Percentiles rank a stretch among this genome's conserved stretches.
These are phyloP conservation scores for Muscidifurax raptorellus DNA, from an alignment of 1,140 invertebrate species.

Conservation along the genomic window DNA sequence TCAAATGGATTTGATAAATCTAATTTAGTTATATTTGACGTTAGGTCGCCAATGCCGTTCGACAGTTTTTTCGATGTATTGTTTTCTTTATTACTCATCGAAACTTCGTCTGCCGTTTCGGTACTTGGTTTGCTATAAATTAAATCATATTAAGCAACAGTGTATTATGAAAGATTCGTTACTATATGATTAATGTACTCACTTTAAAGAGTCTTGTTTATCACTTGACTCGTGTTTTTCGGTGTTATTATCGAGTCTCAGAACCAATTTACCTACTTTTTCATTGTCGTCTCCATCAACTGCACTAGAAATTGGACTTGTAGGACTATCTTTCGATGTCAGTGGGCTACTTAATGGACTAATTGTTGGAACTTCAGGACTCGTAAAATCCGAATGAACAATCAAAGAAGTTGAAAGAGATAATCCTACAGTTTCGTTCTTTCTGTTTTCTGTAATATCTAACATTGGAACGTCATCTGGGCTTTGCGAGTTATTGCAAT, in stretches of 20 bases:
- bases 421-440: slow-evolving; percentile 47
- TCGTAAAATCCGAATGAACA: slow-evolving; percentile 61
- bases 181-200: neutral
- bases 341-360: slow-evolving; percentile 62
- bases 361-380: slow-evolving; percentile 59
- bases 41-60: slow-evolving; percentile 50
- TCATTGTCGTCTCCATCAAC: slow-evolving; percentile 47
- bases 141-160: neutral
- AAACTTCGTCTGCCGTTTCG: slow-evolving; percentile 12
- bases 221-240: slow-evolving; percentile 49
- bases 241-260: slow-evolving; percentile 5
- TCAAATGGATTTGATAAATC: slow-evolving; percentile 55
- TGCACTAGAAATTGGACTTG: slow-evolving; percentile 57
- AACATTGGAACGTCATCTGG: slow-evolving; percentile 58
- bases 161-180: neutral
- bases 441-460: slow-evolving; percentile 60
- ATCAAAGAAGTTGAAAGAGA: slow-evolving; percentile 56
- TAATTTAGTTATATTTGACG: slow-evolving; percentile 59
- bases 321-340: slow-evolving; percentile 63
- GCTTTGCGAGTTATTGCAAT: slow-evolving; percentile 57
- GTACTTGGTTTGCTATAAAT: slow-evolving; percentile 33
- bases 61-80: slow-evolving; percentile 28
- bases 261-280: slow-evolving; percentile 25
- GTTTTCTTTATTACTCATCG: slow-evolving; percentile 20
- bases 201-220: slow-evolving; percentile 49